These are phyloP conservation scores for Trachelus stipa DNA, from an alignment of 2,888 invertebrate genomes.

Conservation along the genomic window DNA sequence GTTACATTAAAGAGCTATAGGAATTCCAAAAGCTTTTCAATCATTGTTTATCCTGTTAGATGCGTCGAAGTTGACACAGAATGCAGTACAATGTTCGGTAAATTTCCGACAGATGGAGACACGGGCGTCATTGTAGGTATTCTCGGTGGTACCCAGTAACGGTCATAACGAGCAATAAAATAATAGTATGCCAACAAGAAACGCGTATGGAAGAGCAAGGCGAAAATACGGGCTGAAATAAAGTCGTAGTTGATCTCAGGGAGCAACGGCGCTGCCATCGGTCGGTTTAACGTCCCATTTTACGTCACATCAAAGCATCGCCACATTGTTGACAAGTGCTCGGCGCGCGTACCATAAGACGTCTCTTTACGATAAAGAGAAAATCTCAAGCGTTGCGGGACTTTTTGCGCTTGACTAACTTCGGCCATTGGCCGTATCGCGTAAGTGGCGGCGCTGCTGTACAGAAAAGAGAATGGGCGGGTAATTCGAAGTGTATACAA, in stretches of 20 bases:
- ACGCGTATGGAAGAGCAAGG: background rate
- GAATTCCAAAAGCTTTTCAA: background rate
- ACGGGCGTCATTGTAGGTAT: background rate
- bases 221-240: conserved; percentile 12
- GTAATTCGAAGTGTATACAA: background rate
- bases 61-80: background rate
- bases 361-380: background rate
- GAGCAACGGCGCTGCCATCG: conserved; percentile 19
- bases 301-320: conserved; percentile 63
- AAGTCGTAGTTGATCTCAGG: conserved; percentile 16
- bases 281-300: conserved; percentile 47
- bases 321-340: conserved; percentile 62
- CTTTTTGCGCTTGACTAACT: background rate
- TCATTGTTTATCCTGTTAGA: background rate
- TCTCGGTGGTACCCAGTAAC: background rate
- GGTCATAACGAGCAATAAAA: background rate
- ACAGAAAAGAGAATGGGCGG: conserved; percentile 3
- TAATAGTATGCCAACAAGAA: background rate
- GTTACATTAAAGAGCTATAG: background rate
- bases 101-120: background rate
- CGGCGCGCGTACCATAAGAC: background rate
- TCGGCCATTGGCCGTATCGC: background rate
- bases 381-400: background rate
- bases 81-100: too few relatives aligned
- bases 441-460: conserved; percentile 6